Conservation (phyloP, 2,888 invertebrate species). For the Diarsia dahlii region DNA sequence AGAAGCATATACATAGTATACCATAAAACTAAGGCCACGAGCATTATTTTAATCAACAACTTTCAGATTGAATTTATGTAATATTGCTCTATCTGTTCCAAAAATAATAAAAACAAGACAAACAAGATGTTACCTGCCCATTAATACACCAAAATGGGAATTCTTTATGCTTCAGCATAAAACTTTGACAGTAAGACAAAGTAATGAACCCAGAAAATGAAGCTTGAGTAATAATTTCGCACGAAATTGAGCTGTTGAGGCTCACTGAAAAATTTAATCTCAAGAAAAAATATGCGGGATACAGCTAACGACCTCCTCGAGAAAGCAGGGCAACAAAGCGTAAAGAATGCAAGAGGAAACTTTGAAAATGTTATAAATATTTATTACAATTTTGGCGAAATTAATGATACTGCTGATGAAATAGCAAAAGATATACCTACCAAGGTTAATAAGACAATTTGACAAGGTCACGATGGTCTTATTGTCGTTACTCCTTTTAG, state of each 20-base stretch:
- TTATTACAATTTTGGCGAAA: slow-evolving; percentile 34
- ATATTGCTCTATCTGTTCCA: background rate
- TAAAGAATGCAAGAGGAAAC: slow-evolving; percentile 51
- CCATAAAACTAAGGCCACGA: background rate
- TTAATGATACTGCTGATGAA: slow-evolving; percentile 1
- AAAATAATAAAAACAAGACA: slow-evolving; percentile 43
- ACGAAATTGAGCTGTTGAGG: slow-evolving; percentile 62
- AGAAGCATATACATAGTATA: background rate
- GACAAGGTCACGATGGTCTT: background rate
- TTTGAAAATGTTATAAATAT: slow-evolving; percentile 51
- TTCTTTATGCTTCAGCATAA: slow-evolving; percentile 58
- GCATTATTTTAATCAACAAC: slow-evolving; percentile 10
- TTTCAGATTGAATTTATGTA: background rate
- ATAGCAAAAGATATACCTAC: background rate
- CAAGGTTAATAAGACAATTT: slow-evolving; percentile 7
- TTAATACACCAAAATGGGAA: slow-evolving; percentile 53
- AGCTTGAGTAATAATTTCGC: slow-evolving; percentile 58
- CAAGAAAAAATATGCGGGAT: slow-evolving; percentile 63
- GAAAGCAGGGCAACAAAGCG: slow-evolving; percentile 50
- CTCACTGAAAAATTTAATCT: slow-evolving; percentile 65
- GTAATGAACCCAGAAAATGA: slow-evolving; percentile 64
- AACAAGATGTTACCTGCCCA: slow-evolving; percentile 46
- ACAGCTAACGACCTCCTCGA: slow-evolving; percentile 58
- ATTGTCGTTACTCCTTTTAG: background rate
- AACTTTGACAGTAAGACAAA: slow-evolving; percentile 58